These are phyloP conservation scores for Gnatocerus cornutus DNA, from an alignment of 2,888 invertebrate species.

Conservation along the genomic window DNA sequence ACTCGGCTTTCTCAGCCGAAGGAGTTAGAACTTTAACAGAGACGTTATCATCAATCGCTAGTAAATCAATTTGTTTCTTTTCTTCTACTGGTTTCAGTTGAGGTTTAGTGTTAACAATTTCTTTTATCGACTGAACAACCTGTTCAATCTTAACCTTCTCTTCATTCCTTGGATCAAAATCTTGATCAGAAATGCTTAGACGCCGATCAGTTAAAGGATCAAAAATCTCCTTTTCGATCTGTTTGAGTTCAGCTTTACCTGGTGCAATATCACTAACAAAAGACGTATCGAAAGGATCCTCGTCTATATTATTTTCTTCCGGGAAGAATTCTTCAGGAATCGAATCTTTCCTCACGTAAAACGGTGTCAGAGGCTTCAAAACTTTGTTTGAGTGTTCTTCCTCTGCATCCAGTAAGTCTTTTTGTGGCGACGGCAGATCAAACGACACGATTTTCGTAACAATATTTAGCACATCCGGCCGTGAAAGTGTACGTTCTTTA, in stretches of 20 bases:
- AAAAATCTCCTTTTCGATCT: slow-evolving; percentile 74
- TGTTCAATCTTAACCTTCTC: slow-evolving; percentile 63
- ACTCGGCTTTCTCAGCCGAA: slow-evolving; percentile 68
- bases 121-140: slow-evolving; percentile 70
- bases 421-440: slow-evolving; percentile 73
- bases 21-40: slow-evolving; percentile 82
- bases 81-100: slow-evolving; percentile 61
- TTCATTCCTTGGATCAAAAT: slow-evolving; percentile 74
- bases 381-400: slow-evolving; percentile 74
- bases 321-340: slow-evolving; percentile 74
- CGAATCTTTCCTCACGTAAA: slow-evolving; percentile 80
- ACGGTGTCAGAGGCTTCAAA: slow-evolving; percentile 86
- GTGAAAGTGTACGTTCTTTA: slow-evolving; percentile 73
- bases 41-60: slow-evolving; percentile 75
- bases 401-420: slow-evolving; percentile 74
- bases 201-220: slow-evolving; percentile 61
- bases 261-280: slow-evolving; percentile 73
- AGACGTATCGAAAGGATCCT: slow-evolving; percentile 81
- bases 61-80: slow-evolving; percentile 66
- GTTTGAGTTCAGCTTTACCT: slow-evolving; percentile 74
- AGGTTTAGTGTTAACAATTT: slow-evolving; percentile 65
- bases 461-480: slow-evolving; percentile 75
- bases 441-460: slow-evolving; percentile 74
- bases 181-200: slow-evolving; percentile 79
- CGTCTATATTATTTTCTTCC: slow-evolving; percentile 69